Base-by-base conservation (phyloP, 1,140 invertebrate genomes). In the Drosophila melanica region DNA sequence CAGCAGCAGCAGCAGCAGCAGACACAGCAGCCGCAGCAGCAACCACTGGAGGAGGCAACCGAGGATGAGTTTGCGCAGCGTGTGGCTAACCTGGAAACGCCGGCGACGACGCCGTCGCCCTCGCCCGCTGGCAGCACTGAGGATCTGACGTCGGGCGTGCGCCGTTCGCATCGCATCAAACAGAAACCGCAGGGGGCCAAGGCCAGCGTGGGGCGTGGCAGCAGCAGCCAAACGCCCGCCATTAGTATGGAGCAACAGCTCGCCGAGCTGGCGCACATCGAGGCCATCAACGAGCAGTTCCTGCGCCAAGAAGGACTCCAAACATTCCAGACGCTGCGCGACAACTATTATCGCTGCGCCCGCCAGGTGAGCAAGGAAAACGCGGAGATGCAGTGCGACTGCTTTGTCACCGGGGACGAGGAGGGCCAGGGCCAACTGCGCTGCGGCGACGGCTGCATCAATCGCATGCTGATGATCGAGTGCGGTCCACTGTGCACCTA, bases 401-500 rank as follows among this genome's bases (percentile, higher is more conserved):
- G 98, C 47, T 72, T 58, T 58, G 69, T 72, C 37, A 72, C 69
- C 45, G 69, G 69, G 6, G 69, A 72, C 87, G 98, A 99, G 79
- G 94, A 97, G 64, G 94, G 95, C 35, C 93, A 95, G 64, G 97
- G 97, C 0, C 95, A 98, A 91, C 92, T 95, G 33, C 97, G 97
- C 30, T 99, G 98, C 93, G 97, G 97, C 0, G 97, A 98, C 90
- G 98, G 99, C 93, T 99, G 98, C 93, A 94, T 99, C 8, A 99
- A 99, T 93, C 95, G 98, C 91, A 94, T 99, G 91, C 94, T 99
- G 6, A 98, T 99, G 96, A 99, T 99, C 91, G 98, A 99, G 95
- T 99, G 98, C 94, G 98, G 98, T 27, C 94, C 95, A 1, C 94
- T 97, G 90, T 99, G 98, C 93, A 95, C 95, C 42, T 95, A 98